Evolutionary conservation across 1,140 invertebrate species (phyloP).

Genomic region (Saxidomus purpurata): DNA sequence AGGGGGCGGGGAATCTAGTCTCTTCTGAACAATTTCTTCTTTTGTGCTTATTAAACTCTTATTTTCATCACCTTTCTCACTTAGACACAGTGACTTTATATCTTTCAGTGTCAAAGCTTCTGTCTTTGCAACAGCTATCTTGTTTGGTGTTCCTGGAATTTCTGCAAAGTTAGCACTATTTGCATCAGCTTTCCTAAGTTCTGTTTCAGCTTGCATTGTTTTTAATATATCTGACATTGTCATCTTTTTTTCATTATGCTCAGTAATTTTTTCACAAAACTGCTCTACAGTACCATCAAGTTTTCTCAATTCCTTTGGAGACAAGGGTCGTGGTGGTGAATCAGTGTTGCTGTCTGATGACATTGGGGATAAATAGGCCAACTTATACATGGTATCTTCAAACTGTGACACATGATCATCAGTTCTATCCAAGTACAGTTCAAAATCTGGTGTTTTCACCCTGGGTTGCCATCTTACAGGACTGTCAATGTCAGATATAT

Average conservation of each 20-base stretch:
- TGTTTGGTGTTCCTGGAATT: not conserved
- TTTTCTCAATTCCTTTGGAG: conserved; percentile 75
- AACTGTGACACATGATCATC: conserved; percentile 75
- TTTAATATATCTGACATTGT: conserved; percentile 59
- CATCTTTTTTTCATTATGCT: conserved; percentile 58
- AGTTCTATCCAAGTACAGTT: conserved; percentile 69
- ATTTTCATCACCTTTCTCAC: conserved; percentile 26
- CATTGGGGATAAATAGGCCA: conserved; percentile 81
- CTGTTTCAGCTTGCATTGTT: conserved; percentile 33
- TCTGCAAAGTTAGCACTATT: not conserved
- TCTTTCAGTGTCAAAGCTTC: conserved; percentile 58
- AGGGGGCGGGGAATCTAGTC: conserved; percentile 62
- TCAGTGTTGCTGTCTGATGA: conserved; percentile 74
- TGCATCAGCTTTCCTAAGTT: not conserved
- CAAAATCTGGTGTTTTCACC: conserved; percentile 37
- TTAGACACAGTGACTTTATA: conserved; percentile 58
- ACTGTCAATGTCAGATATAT: conserved; percentile 57
- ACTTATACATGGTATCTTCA: conserved; percentile 79
- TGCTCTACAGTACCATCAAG: conserved; percentile 34
- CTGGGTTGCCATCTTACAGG: conserved; percentile 1
- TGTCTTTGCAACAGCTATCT: conserved; percentile 67
- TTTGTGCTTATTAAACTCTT: not conserved
- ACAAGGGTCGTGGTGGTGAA: conserved; percentile 79
- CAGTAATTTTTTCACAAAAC: conserved; percentile 31
- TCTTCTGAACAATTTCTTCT: not conserved